Evolutionary conservation across 2,888 invertebrate genomes (phyloP).

Genomic region (Iselma pallidipennis): DNA sequence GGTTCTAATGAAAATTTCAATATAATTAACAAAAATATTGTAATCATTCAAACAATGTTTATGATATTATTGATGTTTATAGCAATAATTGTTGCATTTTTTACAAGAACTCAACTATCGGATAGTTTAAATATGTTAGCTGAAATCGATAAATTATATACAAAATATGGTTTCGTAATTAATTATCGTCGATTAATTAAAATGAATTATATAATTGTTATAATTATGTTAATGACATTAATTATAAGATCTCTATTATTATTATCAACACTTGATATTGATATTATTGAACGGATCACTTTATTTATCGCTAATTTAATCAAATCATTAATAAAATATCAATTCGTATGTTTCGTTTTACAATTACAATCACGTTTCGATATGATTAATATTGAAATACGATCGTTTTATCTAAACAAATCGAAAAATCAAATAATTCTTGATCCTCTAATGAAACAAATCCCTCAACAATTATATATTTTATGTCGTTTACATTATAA

Average conservation of each 20-base stretch:
- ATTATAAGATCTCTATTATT: conserved; percentile 28
- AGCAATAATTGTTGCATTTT: conserved; percentile 18
- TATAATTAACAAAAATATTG: conserved; percentile 17
- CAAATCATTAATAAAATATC: conserved; percentile 41
- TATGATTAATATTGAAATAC: conserved; percentile 35
- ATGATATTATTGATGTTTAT: conserved; percentile 20
- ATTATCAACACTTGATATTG: conserved; percentile 30
- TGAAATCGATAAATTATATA: conserved; percentile 32
- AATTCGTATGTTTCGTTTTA: conserved; percentile 37
- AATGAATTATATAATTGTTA: conserved; percentile 21
- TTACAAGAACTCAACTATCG: conserved; percentile 15
- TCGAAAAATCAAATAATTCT: conserved; percentile 5
- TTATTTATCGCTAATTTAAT: conserved; percentile 34
- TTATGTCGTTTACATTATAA: conserved; percentile 43
- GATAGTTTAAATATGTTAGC: conserved; percentile 25
- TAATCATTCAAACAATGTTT: conserved; percentile 17
- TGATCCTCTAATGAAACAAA: conserved; percentile 8
- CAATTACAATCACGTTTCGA: conserved; percentile 35
- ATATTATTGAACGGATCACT: conserved; percentile 33
- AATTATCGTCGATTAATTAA: conserved; percentile 28
- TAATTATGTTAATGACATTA: conserved; percentile 28
- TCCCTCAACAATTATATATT: conserved; percentile 32
- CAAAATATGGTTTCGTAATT: conserved; percentile 26
- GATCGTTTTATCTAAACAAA: conserved; percentile 17
- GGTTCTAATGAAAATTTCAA: conserved; percentile 16